Evolutionary conservation across 2,797 vertebrate genomes (phyloP), one percentile per base, ranked within the genome.

Genomic region (Benthosema pterotum): DNA sequence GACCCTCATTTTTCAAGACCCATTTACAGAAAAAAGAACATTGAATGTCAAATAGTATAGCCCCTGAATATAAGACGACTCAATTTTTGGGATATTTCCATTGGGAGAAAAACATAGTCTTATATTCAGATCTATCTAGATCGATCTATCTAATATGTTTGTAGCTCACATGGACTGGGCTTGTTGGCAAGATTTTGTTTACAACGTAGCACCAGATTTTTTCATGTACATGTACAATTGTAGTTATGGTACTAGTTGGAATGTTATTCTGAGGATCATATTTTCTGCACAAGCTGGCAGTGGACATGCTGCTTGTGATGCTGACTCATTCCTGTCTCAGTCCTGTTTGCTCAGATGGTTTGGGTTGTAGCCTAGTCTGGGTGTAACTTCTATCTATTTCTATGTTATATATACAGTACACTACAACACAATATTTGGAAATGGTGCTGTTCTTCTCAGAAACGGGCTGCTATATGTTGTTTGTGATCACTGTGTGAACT

Each of bases 321-420:
- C 22, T 32, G 54, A 74, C 49, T 71, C 51, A 38, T 60, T 46
- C 46, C 52, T 28, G 42, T 64, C 51, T 63, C 48, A 57, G 15
- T 15, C 47, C 32, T 81, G 48, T 79, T 83, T 82, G 67, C 67
- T 78, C 69, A 76, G 67, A 77, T 75, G 62, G 45, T 64, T 79
- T 74, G n/a, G 32, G 65, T 60, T 75, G 9, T 60, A 60, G 58
- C 58, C 57, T 45, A 28, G 25, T 19, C 15, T 63, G 3, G 72
- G 43, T 53, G 13, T 9, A 38, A 38, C 32, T 25, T 25, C 22
- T 3, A 2, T 57, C 15, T 56, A 25, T 59, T 43, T 22, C 4
- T 22, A 16, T 55, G 42, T 52, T 6, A 16, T 46, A 15, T 46
- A 6, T 6, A n/a, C n/a, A n/a, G n/a, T n/a, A 38, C 32, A 38